Conservation (phyloP, 1,140 invertebrate genomes). For the Stratiolaelaps scimitus region DNA sequence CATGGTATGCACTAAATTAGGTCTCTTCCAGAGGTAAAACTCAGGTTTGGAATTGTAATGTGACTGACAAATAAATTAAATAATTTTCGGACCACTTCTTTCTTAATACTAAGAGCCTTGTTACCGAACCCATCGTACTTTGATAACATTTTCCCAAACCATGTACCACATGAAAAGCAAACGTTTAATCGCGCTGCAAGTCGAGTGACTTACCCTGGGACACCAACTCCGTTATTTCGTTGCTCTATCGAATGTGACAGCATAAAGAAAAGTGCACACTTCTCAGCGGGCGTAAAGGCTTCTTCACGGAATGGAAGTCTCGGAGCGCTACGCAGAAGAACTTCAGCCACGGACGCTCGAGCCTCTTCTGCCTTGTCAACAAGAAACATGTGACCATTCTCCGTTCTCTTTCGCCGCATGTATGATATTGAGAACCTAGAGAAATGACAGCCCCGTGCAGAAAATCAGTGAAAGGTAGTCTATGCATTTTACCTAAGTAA, state of each 20-base stretch:
- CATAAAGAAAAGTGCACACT: constrained; percentile 19
- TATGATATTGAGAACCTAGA: constrained; percentile 22
- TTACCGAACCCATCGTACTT: too few relatives aligned
- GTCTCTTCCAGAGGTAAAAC: too few relatives aligned
- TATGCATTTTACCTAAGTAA: background rate
- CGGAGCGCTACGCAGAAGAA: constrained; percentile 5
- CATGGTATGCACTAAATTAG: too few relatives aligned
- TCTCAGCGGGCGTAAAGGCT: background rate
- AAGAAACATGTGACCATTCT: constrained; percentile 15
- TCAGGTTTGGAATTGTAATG: too few relatives aligned
- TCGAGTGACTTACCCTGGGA: background rate
- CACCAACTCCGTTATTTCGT: background rate
- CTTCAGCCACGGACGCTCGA: background rate
- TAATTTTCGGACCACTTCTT: background rate
- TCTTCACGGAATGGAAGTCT: background rate
- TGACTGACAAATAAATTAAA: too few relatives aligned
- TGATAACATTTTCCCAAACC: too few relatives aligned
- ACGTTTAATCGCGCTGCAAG: too few relatives aligned
- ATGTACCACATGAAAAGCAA: too few relatives aligned
- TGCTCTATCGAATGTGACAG: background rate
- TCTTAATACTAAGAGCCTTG: too few relatives aligned
- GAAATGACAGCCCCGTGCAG: background rate
- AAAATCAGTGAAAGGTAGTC: background rate
- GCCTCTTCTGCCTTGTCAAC: constrained; percentile 15
- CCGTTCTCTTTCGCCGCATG: constrained; percentile 12